Evolutionary conservation across 2,888 invertebrate species (phyloP).

Genomic region (Bibio marci): DNA sequence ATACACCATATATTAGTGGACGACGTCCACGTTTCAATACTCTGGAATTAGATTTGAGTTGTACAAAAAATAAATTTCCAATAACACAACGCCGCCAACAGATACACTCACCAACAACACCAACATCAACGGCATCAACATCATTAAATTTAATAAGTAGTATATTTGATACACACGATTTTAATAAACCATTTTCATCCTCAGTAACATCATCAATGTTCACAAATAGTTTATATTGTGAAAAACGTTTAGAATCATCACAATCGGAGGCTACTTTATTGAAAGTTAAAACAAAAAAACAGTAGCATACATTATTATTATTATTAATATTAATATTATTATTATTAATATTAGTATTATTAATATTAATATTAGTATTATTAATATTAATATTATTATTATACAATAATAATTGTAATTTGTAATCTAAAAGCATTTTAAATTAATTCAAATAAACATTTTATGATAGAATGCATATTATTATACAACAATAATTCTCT

Average conservation of each 20-base stretch:
- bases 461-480: too few relatives aligned
- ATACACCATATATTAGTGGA: too few relatives aligned
- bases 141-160: constrained; percentile 1
- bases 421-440: too few relatives aligned
- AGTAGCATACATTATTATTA: too few relatives aligned
- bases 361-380: too few relatives aligned
- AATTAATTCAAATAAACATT: too few relatives aligned
- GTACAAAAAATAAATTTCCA: constrained; percentile 41
- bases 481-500: too few relatives aligned
- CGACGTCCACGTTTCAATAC: constrained; percentile 26
- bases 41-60: constrained; percentile 33
- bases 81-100: constrained; percentile 27
- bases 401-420: too few relatives aligned
- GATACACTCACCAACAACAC: constrained; percentile 9
- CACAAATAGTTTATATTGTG: constrained; percentile 26
- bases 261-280: constrained; percentile 5
- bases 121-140: constrained; percentile 8
- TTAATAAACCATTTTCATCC: constrained; percentile 24
- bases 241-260: constrained; percentile 23
- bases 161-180: constrained; percentile 8
- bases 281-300: background rate
- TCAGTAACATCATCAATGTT: constrained; percentile 23
- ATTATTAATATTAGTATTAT: too few relatives aligned
- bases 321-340: too few relatives aligned
- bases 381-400: too few relatives aligned